These are phyloP conservation scores for Aphelocoma coerulescens DNA, from an alignment of 2,113 vertebrate genomes.

Conservation along the genomic window DNA sequence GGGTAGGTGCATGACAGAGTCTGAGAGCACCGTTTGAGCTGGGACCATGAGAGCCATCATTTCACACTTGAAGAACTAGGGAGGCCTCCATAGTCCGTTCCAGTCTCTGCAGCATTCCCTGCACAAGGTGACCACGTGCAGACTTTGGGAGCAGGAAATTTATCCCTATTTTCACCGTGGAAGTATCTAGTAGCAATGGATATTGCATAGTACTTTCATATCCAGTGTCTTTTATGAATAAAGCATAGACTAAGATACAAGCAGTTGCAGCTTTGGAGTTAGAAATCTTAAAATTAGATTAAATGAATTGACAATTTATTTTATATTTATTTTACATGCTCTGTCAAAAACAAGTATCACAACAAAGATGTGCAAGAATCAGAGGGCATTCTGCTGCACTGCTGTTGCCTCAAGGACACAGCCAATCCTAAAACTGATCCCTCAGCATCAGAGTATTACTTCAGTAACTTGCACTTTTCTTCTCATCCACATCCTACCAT, in stretches of 20 bases:
- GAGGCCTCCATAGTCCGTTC: fast-evolving
- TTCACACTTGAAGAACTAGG: background rate
- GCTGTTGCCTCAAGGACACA: background rate
- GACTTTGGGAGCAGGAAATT: background rate
- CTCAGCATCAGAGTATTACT: background rate
- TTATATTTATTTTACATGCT: background rate
- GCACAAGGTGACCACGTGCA: background rate
- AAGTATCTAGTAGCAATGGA: background rate
- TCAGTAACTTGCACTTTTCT: background rate
- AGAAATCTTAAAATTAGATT: background rate
- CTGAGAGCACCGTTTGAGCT: background rate
- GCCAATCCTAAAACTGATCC: background rate
- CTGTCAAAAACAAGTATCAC: background rate
- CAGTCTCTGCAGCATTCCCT: background rate
- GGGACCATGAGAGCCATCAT: background rate
- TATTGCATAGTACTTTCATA: background rate
- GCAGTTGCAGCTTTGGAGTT: background rate
- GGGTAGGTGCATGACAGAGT: background rate
- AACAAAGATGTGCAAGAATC: background rate
- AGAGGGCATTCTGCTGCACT: background rate
- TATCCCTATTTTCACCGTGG: background rate
- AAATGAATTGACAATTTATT: background rate
- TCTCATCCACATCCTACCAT: background rate
- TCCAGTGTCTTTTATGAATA: background rate
- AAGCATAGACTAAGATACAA: background rate